Conservation (phyloP, 2,888 invertebrate genomes). For the Drosophila paucipuncta region DNA sequence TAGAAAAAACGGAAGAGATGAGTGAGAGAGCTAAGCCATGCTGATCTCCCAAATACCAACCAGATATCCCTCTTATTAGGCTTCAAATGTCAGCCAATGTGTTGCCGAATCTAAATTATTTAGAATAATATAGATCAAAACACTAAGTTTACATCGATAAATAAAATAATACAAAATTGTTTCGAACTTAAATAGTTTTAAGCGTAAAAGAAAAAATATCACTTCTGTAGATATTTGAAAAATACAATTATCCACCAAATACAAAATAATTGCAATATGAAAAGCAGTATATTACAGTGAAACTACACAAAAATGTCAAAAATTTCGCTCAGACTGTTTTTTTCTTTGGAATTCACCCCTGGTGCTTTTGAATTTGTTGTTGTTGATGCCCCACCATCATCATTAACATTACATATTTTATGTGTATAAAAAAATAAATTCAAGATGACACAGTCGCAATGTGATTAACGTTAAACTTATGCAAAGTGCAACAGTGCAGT, state of each 20-base stretch:
- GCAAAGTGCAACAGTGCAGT: conserved; percentile 57
- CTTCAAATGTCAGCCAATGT: neutral
- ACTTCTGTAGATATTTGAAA: neutral
- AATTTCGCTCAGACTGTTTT: neutral
- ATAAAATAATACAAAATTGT: neutral
- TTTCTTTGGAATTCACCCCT: neutral
- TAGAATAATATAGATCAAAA: neutral
- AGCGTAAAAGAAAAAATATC: no score
- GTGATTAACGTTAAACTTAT: conserved; percentile 62
- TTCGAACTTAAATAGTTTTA: no score
- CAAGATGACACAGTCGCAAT: conserved; percentile 51
- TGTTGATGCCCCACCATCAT: neutral
- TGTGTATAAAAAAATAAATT: conserved; percentile 14
- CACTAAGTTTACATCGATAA: neutral
- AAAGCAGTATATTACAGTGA: neutral
- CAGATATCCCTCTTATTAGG: neutral
- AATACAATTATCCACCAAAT: neutral
- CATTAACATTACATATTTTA: conserved; percentile 19
- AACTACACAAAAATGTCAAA: neutral
- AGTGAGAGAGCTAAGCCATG: neutral
- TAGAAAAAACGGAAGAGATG: neutral
- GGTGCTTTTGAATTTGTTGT: neutral
- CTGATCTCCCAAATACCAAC: neutral
- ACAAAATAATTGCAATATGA: neutral
- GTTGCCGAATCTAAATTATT: neutral